phyloP scores from a whole-genome alignment of 2,113 vertebrate species.

The Cynopterus brachyotis region DNA sequence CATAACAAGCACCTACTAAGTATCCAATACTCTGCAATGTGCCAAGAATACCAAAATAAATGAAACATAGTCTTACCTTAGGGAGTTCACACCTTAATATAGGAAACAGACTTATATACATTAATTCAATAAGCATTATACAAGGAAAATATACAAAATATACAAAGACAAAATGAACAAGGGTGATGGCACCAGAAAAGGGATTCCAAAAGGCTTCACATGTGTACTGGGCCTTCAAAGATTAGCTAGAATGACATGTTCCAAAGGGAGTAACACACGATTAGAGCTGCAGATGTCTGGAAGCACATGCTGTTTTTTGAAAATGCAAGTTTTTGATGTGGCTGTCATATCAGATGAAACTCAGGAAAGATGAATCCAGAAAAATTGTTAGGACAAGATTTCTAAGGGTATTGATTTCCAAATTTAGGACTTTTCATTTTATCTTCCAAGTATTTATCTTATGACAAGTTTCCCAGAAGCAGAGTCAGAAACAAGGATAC shows the following conservation, averaged over 20 bases:
- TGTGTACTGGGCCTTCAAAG: neutral
- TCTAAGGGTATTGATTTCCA: constrained; percentile 12
- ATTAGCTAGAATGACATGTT: neutral
- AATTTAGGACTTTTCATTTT: constrained; percentile 13
- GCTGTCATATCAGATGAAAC: neutral
- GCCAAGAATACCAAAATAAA: neutral
- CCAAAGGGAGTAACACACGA: neutral
- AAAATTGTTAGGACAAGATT: neutral
- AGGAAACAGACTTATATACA: neutral
- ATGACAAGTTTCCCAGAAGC: neutral
- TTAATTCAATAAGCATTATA: neutral
- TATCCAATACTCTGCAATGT: neutral
- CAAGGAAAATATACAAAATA: constrained; percentile 34
- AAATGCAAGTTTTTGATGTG: neutral
- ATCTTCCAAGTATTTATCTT: neutral
- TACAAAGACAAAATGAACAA: constrained; percentile 12
- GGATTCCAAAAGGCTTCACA: neutral
- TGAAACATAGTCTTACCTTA: neutral
- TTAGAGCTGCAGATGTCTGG: neutral
- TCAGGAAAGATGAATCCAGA: constrained; percentile 14
- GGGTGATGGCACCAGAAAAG: neutral
- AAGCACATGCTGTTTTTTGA: neutral
- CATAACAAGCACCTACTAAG: neutral
- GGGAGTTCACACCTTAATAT: neutral
- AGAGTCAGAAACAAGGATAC: neutral